Conservation (phyloP, 53 echinoderm and acorn worm species). For the Hippasteria phrygiana region DNA sequence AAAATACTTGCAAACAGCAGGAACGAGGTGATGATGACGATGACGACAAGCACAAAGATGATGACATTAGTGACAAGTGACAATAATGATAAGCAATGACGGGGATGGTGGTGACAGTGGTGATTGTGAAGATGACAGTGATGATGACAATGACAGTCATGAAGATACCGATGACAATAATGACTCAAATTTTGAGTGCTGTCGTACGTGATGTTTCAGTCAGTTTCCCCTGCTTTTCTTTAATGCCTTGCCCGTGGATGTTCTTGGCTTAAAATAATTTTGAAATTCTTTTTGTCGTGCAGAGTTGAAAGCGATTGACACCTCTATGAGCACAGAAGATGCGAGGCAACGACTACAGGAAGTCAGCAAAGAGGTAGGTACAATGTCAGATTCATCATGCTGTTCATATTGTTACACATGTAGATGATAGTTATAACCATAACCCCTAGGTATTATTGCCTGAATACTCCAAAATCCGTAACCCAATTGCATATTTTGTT, state of each 20-base stretch:
- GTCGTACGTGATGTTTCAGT: too few species aligned
- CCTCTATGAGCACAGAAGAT: constrained; percentile 84
- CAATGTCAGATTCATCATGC: neutral
- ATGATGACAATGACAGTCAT: neutral
- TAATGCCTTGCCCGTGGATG: neutral
- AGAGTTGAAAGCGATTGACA: constrained; percentile 77
- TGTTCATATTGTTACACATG: neutral
- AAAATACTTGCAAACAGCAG: constrained; percentile 68
- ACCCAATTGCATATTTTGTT: too few species aligned
- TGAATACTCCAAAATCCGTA: too few species aligned
- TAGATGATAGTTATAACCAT: neutral
- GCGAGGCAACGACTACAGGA: constrained; percentile 72
- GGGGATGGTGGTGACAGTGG: neutral
- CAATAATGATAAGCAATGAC: neutral
- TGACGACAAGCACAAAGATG: neutral
- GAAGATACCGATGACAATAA: neutral
- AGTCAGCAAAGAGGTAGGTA: constrained; percentile 78
- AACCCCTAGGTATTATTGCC: too few species aligned
- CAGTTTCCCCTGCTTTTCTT: too few species aligned
- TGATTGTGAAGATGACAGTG: neutral
- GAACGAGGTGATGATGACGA: constrained; percentile 73
- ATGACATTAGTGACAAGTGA: too few species aligned
- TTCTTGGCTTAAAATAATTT: neutral
- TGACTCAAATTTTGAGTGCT: too few species aligned
- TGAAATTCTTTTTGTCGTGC: constrained; percentile 12